Conservation (phyloP, 2,888 invertebrate genomes). For the Automeris io region DNA sequence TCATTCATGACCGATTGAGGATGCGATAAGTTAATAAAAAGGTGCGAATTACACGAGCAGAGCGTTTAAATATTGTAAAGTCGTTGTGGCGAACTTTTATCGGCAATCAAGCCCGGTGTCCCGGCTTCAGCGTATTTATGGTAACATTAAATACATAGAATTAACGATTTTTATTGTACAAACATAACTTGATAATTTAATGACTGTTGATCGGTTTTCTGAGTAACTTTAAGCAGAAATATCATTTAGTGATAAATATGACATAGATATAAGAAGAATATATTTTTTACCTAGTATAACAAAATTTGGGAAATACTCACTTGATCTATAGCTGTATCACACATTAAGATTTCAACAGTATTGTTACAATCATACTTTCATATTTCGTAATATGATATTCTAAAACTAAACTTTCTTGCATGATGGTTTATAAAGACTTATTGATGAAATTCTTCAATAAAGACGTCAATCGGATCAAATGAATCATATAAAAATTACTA, state of each 20-base stretch:
- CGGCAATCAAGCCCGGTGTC: constrained; percentile 46
- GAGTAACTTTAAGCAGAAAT: background rate
- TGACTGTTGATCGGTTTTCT: background rate
- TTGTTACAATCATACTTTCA: too few relatives aligned
- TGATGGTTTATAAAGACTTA: too few relatives aligned
- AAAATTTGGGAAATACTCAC: too few relatives aligned
- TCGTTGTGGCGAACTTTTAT: constrained; percentile 48
- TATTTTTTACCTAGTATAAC: too few relatives aligned
- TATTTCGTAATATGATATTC: too few relatives aligned
- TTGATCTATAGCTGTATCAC: too few relatives aligned
- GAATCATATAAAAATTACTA: too few relatives aligned
- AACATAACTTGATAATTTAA: constrained; percentile 15
- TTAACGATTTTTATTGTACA: constrained; percentile 33
- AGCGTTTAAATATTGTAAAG: constrained; percentile 43
- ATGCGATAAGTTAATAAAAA: constrained; percentile 29
- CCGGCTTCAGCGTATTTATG: constrained; percentile 40
- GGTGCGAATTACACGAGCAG: constrained; percentile 54
- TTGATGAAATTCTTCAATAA: too few relatives aligned
- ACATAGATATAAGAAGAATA: too few relatives aligned
- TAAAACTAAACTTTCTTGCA: too few relatives aligned
- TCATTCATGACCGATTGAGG: background rate
- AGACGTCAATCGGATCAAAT: too few relatives aligned
- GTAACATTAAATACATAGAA: constrained; percentile 40
- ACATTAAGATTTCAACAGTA: too few relatives aligned
- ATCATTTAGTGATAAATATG: background rate